Evolutionary conservation across 2,888 invertebrate species (phyloP).

Genomic region (Drosophila suboccidentalis): DNA sequence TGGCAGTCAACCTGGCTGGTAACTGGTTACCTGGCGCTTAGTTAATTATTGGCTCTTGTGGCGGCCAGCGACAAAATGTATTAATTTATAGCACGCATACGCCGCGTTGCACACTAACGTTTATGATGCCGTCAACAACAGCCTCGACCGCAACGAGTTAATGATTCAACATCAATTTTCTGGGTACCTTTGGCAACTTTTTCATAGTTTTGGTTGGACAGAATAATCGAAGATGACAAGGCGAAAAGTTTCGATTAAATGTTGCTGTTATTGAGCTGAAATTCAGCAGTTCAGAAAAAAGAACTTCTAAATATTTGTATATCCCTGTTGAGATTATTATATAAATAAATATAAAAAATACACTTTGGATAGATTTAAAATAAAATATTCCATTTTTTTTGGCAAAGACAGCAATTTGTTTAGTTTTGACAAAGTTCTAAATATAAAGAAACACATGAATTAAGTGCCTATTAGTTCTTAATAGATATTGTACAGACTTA

Average conservation of each 20-base stretch:
- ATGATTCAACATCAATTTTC: conserved; percentile 20
- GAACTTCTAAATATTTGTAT: no score
- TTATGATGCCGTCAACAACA: conserved; percentile 48
- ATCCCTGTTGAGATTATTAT: no score
- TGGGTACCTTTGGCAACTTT: conserved; percentile 10
- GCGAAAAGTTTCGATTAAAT: not conserved
- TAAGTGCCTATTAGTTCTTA: not conserved
- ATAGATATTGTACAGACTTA: not conserved
- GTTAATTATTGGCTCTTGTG: conserved; percentile 70
- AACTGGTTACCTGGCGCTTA: conserved; percentile 44
- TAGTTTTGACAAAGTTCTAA: no score
- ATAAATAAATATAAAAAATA: no score
- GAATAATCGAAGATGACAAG: not conserved
- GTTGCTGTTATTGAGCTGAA: not conserved
- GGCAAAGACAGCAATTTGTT: no score
- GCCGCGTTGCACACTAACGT: conserved; percentile 39
- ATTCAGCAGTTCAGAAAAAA: not conserved
- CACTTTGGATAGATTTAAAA: no score
- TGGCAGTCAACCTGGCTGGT: conserved; percentile 2
- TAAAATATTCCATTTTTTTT: no score
- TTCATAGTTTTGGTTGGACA: conserved; percentile 4
- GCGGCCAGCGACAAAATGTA: conserved; percentile 52
- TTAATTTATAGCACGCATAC: conserved; percentile 66
- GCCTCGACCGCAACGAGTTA: conserved; percentile 22
- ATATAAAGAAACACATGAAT: not conserved